phyloP scores from a whole-genome alignment of 2,113 vertebrate species.

The Phalacrocorax carbo region DNA sequence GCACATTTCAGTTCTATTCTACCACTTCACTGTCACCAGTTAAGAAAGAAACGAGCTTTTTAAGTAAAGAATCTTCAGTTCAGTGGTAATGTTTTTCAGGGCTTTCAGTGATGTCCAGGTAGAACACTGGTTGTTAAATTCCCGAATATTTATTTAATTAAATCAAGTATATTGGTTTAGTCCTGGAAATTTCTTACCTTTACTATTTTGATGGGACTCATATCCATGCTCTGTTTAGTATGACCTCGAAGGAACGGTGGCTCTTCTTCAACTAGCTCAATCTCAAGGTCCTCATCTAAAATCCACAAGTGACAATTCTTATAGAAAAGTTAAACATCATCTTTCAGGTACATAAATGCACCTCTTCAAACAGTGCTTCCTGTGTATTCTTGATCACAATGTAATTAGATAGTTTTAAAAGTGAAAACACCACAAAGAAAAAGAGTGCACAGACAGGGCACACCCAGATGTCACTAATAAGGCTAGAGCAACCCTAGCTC shows the following conservation, averaged over 20 bases:
- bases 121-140: neutral
- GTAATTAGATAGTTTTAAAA: neutral
- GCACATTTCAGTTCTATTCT: neutral
- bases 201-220: conserved; percentile 98
- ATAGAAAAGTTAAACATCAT: neutral
- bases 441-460: neutral
- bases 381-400: neutral
- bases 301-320: neutral
- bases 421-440: neutral
- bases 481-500: neutral
- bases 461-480: neutral
- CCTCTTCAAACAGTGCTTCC: neutral
- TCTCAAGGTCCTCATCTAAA: conserved; percentile 96
- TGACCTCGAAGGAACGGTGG: conserved; percentile 96
- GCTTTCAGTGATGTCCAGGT: neutral
- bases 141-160: neutral
- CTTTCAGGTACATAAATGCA: neutral
- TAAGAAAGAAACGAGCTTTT: neutral
- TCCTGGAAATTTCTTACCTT: conserved; percentile 79
- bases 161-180: neutral
- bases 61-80: neutral
- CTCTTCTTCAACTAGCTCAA: conserved; percentile 96
- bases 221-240: conserved; percentile 98
- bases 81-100: neutral
- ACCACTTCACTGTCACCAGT: neutral